These are phyloP conservation scores for Lacerta agilis DNA, from an alignment of 2,797 vertebrate genomes.

Conservation along the genomic window DNA sequence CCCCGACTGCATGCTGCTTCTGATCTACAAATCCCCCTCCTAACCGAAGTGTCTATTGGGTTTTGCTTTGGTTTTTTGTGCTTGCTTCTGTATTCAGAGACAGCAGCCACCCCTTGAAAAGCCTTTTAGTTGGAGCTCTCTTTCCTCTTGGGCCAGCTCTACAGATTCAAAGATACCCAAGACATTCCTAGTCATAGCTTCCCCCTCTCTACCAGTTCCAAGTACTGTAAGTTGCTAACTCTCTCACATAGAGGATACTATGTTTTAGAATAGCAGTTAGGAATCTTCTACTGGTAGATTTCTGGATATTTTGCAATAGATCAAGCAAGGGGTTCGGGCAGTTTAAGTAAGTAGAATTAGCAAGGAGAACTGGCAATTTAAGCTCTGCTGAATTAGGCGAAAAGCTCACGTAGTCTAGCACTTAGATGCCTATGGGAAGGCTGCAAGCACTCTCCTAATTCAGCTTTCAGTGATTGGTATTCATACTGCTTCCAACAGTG, in stretches of 20 bases:
- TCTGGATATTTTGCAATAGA: too few relatives aligned
- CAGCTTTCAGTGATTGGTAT: too few relatives aligned
- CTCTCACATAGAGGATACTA: too few relatives aligned
- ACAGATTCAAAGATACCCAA: not conserved
- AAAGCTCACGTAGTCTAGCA: too few relatives aligned
- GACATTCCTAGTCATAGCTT: not conserved
- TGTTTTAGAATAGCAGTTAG: not conserved
- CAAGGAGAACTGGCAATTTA: too few relatives aligned
- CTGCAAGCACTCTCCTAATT: too few relatives aligned
- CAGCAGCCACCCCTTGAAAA: not conserved
- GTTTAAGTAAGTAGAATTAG: not conserved
- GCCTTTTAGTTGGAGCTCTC: not conserved
- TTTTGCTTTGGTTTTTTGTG: too few relatives aligned
- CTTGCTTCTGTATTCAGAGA: not conserved
- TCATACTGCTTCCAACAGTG: too few relatives aligned
- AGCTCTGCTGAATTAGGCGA: too few relatives aligned
- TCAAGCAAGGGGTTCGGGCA: too few relatives aligned
- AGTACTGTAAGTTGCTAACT: not conserved
- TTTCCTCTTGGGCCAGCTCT: not conserved
- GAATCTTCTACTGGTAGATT: too few relatives aligned
- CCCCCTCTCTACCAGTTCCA: not conserved
- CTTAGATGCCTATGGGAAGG: too few relatives aligned
- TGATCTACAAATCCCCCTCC: not conserved
- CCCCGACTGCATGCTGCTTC: not conserved
- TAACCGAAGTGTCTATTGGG: not conserved